These are phyloP conservation scores for Leptobrachium leishanense DNA, from an alignment of 2,113 vertebrate genomes.

Conservation along the genomic window DNA sequence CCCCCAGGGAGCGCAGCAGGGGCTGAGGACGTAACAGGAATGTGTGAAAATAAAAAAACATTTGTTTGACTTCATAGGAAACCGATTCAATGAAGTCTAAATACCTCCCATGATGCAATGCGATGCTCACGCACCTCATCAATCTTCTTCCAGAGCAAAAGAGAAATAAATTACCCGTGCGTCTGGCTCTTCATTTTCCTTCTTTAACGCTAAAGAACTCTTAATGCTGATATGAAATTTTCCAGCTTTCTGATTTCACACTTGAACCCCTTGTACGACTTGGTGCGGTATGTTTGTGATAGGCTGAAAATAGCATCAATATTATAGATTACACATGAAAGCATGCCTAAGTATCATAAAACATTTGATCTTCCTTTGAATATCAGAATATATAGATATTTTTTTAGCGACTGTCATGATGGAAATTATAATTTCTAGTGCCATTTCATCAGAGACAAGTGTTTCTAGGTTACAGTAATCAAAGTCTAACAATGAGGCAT, in stretches of 20 bases:
- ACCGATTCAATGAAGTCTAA: too few relatives aligned
- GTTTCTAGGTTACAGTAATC: too few relatives aligned
- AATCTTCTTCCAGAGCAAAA: neutral
- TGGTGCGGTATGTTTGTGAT: neutral
- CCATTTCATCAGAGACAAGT: too few relatives aligned
- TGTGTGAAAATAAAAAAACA: too few relatives aligned
- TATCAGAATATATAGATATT: too few relatives aligned
- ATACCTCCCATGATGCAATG: too few relatives aligned
- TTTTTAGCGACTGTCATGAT: too few relatives aligned
- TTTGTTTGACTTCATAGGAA: too few relatives aligned
- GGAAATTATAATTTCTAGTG: too few relatives aligned
- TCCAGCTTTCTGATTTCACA: conserved; percentile 1
- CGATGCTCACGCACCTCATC: neutral
- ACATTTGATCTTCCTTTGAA: neutral
- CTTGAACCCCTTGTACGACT: neutral
- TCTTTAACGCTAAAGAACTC: conserved; percentile 1
- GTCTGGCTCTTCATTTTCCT: neutral
- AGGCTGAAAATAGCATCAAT: neutral
- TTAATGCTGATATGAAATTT: neutral
- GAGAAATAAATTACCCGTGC: neutral
- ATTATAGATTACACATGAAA: neutral
- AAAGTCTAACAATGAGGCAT: too few relatives aligned
- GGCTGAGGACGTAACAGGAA: too few relatives aligned
- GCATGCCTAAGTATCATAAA: neutral
- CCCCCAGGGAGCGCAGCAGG: too few relatives aligned